Base-by-base conservation (phyloP, 2,113 vertebrate genomes). In the Hoplias malabaricus region DNA sequence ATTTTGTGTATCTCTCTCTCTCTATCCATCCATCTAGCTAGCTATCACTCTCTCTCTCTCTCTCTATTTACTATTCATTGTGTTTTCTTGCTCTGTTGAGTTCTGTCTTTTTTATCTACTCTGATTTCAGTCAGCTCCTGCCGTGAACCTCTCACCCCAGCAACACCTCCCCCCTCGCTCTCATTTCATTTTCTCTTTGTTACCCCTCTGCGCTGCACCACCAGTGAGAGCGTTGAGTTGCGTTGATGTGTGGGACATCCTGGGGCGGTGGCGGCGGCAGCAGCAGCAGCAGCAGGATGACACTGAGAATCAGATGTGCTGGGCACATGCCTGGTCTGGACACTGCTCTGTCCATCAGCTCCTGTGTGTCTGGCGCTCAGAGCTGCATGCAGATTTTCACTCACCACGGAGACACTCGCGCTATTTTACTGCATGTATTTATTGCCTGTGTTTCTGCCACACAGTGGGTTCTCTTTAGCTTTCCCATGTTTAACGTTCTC, bases 231-330 rank as follows among this genome's bases (percentile, higher is more conserved):
- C 38, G 68, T 21, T 40, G 50, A 76, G 65, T 65, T 80, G 46
- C 62, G 61, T 46, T 73, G 48, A 16, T 46, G 53, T 14, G 38
- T 71, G 38, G 66, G 40, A 76, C 61, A 69, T 79, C 61, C 54
- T 75, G 40, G 25, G 1, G 16, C 7, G 48, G 48, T 21, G 48
- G 48, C 21, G 48, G 48, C 16, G 19, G 43, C 5, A 42, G 40
- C 5, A 12, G 40, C 5, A 42, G 40, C 42, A 40, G 10, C 9
- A 77, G 73, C 8, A 69, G 16, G 40, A 46, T n/a, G n/a, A 42
- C 33, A 19, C 27, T 40, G 33, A 25, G 40, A 27, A 38, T 66
- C 61, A 53, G 53, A 57, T 62, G 75, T 75, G 43, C 33, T 63
- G 42, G 34, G 14, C 31, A 70, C 38, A 77, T 69, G 38, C 59